phyloP scores from a whole-genome alignment of 2,113 vertebrate genomes.

The Tyto alba region DNA sequence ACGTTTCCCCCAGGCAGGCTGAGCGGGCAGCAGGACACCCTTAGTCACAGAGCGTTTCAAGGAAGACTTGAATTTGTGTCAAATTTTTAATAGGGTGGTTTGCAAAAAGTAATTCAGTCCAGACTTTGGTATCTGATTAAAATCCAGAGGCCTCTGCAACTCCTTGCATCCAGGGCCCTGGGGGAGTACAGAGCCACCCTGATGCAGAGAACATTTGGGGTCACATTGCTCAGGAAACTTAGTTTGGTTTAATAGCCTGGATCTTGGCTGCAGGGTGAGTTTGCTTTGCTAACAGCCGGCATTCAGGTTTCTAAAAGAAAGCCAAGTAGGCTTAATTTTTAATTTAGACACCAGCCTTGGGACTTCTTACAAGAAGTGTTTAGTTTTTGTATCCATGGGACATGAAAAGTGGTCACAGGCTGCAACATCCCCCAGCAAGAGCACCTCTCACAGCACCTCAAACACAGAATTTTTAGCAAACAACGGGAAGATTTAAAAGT shows the following conservation, averaged over 20 bases:
- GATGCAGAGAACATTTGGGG: background rate
- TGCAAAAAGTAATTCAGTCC: background rate
- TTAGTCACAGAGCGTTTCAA: background rate
- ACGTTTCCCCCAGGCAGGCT: background rate
- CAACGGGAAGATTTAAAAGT: background rate
- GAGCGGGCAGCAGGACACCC: background rate
- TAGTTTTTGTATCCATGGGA: background rate
- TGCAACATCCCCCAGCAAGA: background rate
- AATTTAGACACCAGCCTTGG: background rate
- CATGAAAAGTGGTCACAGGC: background rate
- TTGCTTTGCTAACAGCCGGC: background rate
- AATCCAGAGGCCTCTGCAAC: background rate
- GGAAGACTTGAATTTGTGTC: background rate
- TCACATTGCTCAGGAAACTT: background rate
- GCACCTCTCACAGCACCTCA: background rate
- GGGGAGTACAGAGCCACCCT: too few relatives aligned
- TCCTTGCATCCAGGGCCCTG: fast-evolving
- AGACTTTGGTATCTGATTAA: background rate
- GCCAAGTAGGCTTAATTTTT: background rate
- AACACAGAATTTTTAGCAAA: background rate
- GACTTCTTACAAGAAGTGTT: background rate
- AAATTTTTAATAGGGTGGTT: background rate
- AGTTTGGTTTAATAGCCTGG: background rate
- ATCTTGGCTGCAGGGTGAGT: background rate
- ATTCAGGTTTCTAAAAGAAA: background rate